Base-by-base conservation (phyloP, 2,113 vertebrate species). In the Phylloscopus trochilus region DNA sequence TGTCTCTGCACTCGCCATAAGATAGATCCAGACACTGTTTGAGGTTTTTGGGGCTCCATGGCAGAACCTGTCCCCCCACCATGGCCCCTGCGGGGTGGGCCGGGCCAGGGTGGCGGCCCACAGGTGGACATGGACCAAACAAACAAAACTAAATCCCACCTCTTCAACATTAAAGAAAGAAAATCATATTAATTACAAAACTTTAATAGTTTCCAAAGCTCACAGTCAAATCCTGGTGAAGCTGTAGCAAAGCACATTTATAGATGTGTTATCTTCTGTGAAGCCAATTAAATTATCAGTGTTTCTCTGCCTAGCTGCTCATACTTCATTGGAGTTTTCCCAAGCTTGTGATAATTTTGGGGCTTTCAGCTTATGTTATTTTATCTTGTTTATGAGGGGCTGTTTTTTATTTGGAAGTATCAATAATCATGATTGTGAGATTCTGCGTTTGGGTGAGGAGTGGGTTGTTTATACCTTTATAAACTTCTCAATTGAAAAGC, bases 51-150 rank as follows among this genome's bases (percentile, higher is more conserved):
- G n/a, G 43, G 12, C 55, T 20, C 60, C 26, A 26, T 21, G 24
- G 19, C 43, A 30, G 33, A 23, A 16, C 43, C 43, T 47, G 20
- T 30, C 26, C 19, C 26, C 15, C 0, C 55, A 37, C 12, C 15
- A 1, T 24, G n/a, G 27, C 27, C 27, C 12, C 20, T 76, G 44
- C 1, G 1, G 15, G 22, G 6, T 19, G 51, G 51, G 37, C 37
- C 19, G 22, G 51, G 28, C 28, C 6, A 0, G 7, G 15, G 19
- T 18, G 15, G 43, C 1, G 2, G 27, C n/a, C 8, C 43, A 30
- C 24, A n/a, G 35, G 35, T 41, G 30, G 30, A 35, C 35, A 12
- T 15, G 12, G 6, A 35, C 30, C 16, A 19, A 37, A 7, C 64
- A 75, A 91, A 47, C 20, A 78, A 73, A 93, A 23, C 28, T n/a